Percentiles rank a stretch among this genome's conserved stretches.
These are phyloP conservation scores for Notamacropus eugenii DNA, from an alignment of 2,797 vertebrate genomes.

Conservation along the genomic window DNA sequence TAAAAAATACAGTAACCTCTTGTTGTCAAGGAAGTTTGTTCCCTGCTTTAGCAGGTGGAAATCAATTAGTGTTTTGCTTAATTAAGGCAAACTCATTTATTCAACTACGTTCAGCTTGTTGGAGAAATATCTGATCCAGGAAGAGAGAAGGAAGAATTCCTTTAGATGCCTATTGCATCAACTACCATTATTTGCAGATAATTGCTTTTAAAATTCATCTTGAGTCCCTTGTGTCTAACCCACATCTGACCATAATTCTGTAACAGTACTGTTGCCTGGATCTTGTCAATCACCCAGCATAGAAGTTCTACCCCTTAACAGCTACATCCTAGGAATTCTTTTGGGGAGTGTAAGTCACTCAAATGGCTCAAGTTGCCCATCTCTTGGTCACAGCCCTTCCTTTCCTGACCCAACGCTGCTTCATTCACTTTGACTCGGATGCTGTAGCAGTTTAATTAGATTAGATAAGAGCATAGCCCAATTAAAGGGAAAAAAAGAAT, in stretches of 20 bases:
- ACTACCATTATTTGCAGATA: not conserved
- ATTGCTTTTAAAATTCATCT: constrained; percentile 38
- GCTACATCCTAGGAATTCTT: not conserved
- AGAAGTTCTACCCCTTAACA: not conserved
- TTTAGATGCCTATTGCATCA: constrained; percentile 1
- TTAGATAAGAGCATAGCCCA: not conserved
- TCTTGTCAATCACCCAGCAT: not conserved
- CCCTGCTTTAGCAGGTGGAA: constrained; percentile 30
- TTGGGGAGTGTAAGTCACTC: not conserved
- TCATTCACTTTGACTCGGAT: not conserved
- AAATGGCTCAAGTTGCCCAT: not conserved
- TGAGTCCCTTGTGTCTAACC: not conserved
- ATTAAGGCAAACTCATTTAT: constrained; percentile 3
- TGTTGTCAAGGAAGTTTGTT: constrained; percentile 11
- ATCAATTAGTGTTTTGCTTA: constrained; percentile 30
- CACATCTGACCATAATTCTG: not conserved
- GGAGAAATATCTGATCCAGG: constrained; percentile 15
- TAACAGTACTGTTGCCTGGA: not conserved
- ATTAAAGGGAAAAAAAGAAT: not conserved
- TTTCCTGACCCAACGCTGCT: not conserved
- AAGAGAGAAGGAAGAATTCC: not conserved
- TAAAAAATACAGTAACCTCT: not conserved
- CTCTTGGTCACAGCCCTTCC: not conserved
- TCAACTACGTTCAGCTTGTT: constrained; percentile 7
- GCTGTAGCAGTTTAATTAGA: not conserved